Percentiles rank a stretch among this genome's conserved stretches.
Evolutionary conservation across 2,888 invertebrate genomes (phyloP).

Genomic region (Tenthredo mesomela): DNA sequence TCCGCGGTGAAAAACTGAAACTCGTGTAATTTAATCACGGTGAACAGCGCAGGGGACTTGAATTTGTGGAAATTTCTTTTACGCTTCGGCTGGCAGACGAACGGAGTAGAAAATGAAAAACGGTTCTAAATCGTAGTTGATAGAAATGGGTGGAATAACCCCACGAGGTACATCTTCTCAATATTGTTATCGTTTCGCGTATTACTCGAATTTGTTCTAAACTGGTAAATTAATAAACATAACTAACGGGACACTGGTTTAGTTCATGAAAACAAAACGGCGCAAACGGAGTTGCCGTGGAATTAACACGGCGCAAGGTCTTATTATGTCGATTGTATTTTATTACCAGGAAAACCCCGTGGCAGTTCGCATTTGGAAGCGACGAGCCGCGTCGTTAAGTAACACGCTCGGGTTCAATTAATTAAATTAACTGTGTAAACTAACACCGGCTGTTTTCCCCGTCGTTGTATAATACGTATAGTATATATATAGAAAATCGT

Average conservation of each 20-base stretch:
- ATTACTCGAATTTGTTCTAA: neutral
- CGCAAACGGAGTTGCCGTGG: neutral
- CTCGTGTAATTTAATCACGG: conserved; percentile 36
- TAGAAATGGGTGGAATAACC: neutral
- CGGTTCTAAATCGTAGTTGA: neutral
- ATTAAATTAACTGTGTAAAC: conserved; percentile 42
- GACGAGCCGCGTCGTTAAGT: conserved; percentile 30
- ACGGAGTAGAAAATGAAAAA: neutral
- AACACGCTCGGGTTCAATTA: conserved; percentile 15
- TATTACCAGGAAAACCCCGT: conserved; percentile 10
- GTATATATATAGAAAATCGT: neutral
- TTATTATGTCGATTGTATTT: conserved; percentile 43
- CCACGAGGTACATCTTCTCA: neutral
- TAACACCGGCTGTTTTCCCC: conserved; percentile 15
- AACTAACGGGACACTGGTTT: neutral
- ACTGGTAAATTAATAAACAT: neutral
- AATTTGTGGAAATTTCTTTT: conserved; percentile 12
- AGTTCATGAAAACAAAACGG: neutral
- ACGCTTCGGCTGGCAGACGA: neutral
- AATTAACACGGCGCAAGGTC: neutral
- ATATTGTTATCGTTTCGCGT: neutral
- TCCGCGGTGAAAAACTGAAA: neutral
- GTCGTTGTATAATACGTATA: neutral
- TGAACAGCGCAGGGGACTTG: neutral
- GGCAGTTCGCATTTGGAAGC: conserved; percentile 31